Evolutionary conservation across 2,113 vertebrate genomes (phyloP), one percentile per base, ranked within the genome.

Genomic region (Rana temporaria): DNA sequence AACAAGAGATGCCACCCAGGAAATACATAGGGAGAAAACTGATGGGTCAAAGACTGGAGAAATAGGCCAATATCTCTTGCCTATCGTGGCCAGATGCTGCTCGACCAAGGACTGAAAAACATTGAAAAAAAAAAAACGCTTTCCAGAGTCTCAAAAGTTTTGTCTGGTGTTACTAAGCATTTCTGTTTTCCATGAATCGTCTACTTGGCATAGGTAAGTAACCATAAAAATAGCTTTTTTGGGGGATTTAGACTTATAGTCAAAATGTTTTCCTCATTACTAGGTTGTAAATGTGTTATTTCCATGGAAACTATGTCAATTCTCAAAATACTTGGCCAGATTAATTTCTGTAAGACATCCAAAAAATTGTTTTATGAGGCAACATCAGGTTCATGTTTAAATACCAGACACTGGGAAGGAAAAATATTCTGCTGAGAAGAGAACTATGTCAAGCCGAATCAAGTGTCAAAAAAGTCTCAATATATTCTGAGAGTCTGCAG

Each of bases 391-490:
- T 89, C 85, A 86, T 91, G 88, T 87, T 87, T 89, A 89, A 88
- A 90, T 86, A 86, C 86, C 87, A 88, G 85, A 86, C 87, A 89
- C 89, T 81, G 90, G 87, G 85, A 88, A 88, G 90, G 90, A 88
- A 79, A 85, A 84, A 81, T 89, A 91, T 93, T 89, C 88, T 86
- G 86, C 86, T 86, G 85, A 89, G 87, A 91, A 89, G 92, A 89
- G 85, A 90, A 89, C 85, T 88, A 86, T 86, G 90, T 87, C 89
- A 89, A 90, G 83, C 89, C 91, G 90, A 90, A 90, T 90, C 84
- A 91, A 89, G 92, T 91, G 90, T 92, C 91, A 91, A 88, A 91
- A 88, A 93, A 92, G 91, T 93, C 91, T 89, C 90, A 90, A 38
- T 53, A 87, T 90, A 84, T 80, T 86, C 90, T 89, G 89, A 90